Percentiles rank a stretch among this genome's conserved stretches.
These are phyloP conservation scores for Perithous albicinctus DNA, from an alignment of 2,888 invertebrate species.

Conservation along the genomic window DNA sequence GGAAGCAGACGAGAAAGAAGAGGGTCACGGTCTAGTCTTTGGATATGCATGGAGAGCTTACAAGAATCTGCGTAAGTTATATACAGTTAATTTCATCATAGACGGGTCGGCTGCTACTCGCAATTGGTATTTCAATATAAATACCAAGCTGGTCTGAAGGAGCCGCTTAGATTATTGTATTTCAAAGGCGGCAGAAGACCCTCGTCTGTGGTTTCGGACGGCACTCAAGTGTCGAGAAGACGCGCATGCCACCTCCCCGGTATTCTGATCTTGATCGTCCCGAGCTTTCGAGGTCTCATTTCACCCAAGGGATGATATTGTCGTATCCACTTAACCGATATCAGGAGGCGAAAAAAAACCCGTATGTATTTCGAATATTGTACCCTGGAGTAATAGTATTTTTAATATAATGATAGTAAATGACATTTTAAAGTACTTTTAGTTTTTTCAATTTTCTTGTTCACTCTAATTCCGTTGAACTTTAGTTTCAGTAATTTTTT, in stretches of 20 bases:
- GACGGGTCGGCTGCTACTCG: constrained; percentile 10
- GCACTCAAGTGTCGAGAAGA: constrained; percentile 30
- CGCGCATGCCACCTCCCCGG: background rate
- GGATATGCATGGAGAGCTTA: constrained; percentile 13
- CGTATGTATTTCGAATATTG: background rate
- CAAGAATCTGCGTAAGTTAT: constrained; percentile 5
- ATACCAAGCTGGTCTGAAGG: constrained; percentile 69
- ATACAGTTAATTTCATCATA: constrained; percentile 53
- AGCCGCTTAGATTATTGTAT: constrained; percentile 69
- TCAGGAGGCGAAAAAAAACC: background rate
- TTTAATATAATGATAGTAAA: background rate
- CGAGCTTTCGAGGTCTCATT: background rate
- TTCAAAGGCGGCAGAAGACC: constrained; percentile 74
- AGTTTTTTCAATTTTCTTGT: too few species aligned
- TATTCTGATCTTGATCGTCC: constrained; percentile 17
- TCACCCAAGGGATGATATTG: background rate
- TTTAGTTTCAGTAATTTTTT: too few species aligned
- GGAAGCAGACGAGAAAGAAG: constrained; percentile 22
- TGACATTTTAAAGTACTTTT: too few species aligned
- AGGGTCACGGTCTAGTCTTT: constrained; percentile 40
- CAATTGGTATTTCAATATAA: constrained; percentile 76
- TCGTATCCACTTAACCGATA: constrained; percentile 11
- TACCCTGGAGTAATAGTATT: background rate
- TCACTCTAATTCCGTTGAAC: too few species aligned
- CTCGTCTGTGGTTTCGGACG: constrained; percentile 28